A percentile compares a stretch with the other conserved stretches of the same genome.
Evolutionary conservation across 2,113 vertebrate genomes (phyloP).

Genomic region (Colistium nudipinnis): DNA sequence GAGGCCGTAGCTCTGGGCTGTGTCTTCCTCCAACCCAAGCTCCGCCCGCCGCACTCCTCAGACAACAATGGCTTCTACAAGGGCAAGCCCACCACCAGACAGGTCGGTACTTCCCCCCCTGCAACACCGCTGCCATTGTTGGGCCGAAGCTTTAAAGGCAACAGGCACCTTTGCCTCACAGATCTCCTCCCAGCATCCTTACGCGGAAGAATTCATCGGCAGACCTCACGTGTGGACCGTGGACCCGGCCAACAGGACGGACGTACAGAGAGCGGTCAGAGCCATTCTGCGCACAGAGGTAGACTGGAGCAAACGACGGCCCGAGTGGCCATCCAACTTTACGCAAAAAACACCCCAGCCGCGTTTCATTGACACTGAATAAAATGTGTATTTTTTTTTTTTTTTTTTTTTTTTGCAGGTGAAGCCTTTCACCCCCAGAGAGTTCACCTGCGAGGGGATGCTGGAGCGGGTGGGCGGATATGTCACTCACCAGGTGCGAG

Average conservation of each 20-base stretch:
- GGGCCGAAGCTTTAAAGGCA: no score
- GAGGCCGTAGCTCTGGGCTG: conserved; percentile 78
- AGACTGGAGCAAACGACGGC: not conserved
- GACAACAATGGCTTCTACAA: conserved; percentile 77
- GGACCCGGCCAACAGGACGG: conserved; percentile 68
- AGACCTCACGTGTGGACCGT: conserved; percentile 80
- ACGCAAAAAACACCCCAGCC: not conserved
- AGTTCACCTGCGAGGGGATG: conserved; percentile 79
- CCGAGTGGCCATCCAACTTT: not conserved
- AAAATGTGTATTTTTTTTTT: not conserved
- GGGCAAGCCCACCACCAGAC: conserved; percentile 79
- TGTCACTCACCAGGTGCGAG: conserved; percentile 76
- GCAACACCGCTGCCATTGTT: no score
- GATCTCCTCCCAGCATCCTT: conserved; percentile 81
- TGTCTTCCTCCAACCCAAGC: conserved; percentile 77
- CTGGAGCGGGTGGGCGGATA: conserved; percentile 75
- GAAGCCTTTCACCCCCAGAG: conserved; percentile 74
- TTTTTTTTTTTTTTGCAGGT: conserved; percentile 65
- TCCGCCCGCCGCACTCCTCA: conserved; percentile 73
- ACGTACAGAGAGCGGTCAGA: conserved; percentile 63
- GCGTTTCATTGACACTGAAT: not conserved
- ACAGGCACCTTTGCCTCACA: conserved; percentile 30
- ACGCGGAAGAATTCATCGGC: conserved; percentile 75
- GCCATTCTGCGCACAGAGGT: conserved; percentile 72
- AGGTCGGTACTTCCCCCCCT: conserved; percentile 44